Conservation (phyloP, 2,888 invertebrate genomes). For the Synanthedon andrenaeformis region DNA sequence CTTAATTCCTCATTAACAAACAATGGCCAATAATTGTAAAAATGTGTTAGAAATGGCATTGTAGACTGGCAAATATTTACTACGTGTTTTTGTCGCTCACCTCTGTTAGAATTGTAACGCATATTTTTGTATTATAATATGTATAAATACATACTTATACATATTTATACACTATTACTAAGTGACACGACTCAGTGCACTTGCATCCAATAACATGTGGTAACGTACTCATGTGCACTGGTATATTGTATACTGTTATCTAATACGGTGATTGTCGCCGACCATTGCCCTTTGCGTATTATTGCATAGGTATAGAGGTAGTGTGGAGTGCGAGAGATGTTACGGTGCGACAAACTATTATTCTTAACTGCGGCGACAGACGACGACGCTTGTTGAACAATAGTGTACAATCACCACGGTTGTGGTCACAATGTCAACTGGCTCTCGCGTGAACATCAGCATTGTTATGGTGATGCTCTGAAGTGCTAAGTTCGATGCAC, state of each 20-base stretch:
- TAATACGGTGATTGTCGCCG: constrained; percentile 18
- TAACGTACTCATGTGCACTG: too few species aligned
- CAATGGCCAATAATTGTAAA: too few species aligned
- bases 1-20: too few species aligned
- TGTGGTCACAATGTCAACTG: constrained; percentile 52
- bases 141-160: too few species aligned
- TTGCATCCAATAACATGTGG: too few species aligned
- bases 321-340: constrained; percentile 1
- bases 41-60: too few species aligned
- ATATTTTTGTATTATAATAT: too few species aligned
- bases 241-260: constrained; percentile 29
- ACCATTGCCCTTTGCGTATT: constrained; percentile 29
- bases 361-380: constrained; percentile 26
- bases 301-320: background rate
- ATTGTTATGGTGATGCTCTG: constrained; percentile 60
- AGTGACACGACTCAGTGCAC: too few species aligned
- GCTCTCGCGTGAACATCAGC: constrained; percentile 45
- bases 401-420: constrained; percentile 55
- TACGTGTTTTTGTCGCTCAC: too few species aligned
- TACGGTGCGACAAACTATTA: constrained; percentile 19
- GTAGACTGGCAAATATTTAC: too few species aligned
- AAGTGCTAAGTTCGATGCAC: constrained; percentile 44
- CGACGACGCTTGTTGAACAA: constrained; percentile 29
- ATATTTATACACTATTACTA: too few species aligned
- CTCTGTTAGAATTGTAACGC: too few species aligned